Evolutionary conservation across 2,888 invertebrate species (phyloP), one percentile per base, ranked within the genome.

Genomic region (Andrena chrysosceles): DNA sequence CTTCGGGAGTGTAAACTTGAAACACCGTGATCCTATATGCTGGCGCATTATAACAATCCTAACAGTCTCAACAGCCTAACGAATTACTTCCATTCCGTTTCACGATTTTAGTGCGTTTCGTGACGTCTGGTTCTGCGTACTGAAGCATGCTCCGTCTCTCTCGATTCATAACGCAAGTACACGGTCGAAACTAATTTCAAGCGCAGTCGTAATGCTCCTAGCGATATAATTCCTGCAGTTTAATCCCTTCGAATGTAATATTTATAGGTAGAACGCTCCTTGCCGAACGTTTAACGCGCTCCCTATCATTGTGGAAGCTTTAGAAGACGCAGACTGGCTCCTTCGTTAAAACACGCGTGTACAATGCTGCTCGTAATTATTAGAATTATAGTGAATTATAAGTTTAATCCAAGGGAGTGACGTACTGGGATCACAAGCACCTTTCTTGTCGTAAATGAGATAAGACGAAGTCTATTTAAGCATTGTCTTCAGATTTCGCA

Each of bases 31-130:
- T 71, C 31, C 77, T 52, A 42, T 77, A 23, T 79, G 77, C 49
- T 59, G 33, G 13, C 60, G 74, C 59, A 77, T 86, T 84, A 86
- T 70, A 82, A 79, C 79, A 79, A 84, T 77, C 74, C 77, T 71
- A 74, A 81, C 83, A 81, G 78, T 78, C 85, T 87, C 68, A 83
- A 83, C 85, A 78, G 71, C 81, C 63, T 76, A 73, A 78, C 78
- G 74, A 83, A 85, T 87, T 87, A 87, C 77, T 85, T 87, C 85
- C 87, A 84, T 87, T 83, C 83, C 74, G 87, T 83, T 84, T 87
- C 83, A 73, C 77, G 70, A 87, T 87, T 87, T 72, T 81, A 69
- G 67, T 69, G 85, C 82, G 77, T 87, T 68, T 62, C 72, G 64
- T 60, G 76, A 81, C 70, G 75, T 82, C 87, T 75, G 70, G 73